Conservation (phyloP, 2,888 invertebrate genomes). For the Drepana falcataria region DNA sequence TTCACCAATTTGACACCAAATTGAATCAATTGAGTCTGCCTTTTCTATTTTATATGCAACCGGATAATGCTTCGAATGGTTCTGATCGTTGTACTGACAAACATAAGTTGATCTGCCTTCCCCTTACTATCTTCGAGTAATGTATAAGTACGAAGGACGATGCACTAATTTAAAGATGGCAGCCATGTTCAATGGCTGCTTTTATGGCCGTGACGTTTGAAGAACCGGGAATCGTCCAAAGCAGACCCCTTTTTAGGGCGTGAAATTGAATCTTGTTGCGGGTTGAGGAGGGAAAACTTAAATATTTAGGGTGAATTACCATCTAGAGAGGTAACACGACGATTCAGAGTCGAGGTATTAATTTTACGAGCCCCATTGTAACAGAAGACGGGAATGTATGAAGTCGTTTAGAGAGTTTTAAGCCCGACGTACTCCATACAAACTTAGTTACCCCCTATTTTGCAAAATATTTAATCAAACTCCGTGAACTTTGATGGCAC, state of each 20-base stretch:
- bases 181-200: slow-evolving; percentile 50
- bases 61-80: slow-evolving; percentile 65
- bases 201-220: slow-evolving; percentile 69
- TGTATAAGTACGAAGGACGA: slow-evolving; percentile 22
- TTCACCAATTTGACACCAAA: slow-evolving; percentile 67
- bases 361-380: slow-evolving; percentile 70
- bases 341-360: slow-evolving; percentile 71
- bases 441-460: not conserved
- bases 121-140: slow-evolving; percentile 21
- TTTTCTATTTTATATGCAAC: slow-evolving; percentile 66
- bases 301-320: slow-evolving; percentile 75
- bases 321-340: slow-evolving; percentile 56
- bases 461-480: not conserved
- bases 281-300: slow-evolving; percentile 72
- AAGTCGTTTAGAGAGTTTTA: slow-evolving; percentile 52
- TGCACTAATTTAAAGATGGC: slow-evolving; percentile 39
- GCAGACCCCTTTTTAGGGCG: slow-evolving; percentile 70
- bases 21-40: slow-evolving; percentile 68
- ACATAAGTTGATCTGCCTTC: slow-evolving; percentile 39
- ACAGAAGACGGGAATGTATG: slow-evolving; percentile 60
- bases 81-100: slow-evolving; percentile 44
- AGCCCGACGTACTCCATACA: not conserved
- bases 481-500: no score
- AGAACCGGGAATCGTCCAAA: slow-evolving; percentile 60
- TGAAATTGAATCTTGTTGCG: slow-evolving; percentile 79